Evolutionary conservation across 2,888 invertebrate genomes (phyloP), one percentile per base, ranked within the genome.

Genomic region (Linnaemya tessellans): DNA sequence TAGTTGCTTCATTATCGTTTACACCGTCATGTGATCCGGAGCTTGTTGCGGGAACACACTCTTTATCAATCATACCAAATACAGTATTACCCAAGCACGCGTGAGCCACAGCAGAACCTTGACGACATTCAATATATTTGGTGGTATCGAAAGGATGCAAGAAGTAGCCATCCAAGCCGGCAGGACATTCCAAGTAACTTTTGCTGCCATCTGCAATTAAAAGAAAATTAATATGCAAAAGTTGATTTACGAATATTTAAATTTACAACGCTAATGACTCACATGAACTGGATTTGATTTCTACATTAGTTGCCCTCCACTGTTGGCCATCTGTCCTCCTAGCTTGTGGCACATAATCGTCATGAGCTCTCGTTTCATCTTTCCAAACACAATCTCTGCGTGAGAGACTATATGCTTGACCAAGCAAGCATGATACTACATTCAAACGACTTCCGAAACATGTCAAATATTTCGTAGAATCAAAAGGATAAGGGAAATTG

Each of bases 101-200:
- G 86, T 94, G 94, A 0, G 95, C 92, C 43, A 91, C 91, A 0
- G 94, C 94, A 58, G 94, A 93, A 0, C 95, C 95, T 87, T 94
- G 94, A 93, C 93, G 94, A 88, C 96, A 96, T 88, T 94, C 94
- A 13, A 95, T 92, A 88, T 94, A 96, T 88, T 94, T 94, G 79
- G 94, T 94, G 88, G 95, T 95, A 79, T 95, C 94, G 54, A 91
- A 91, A 3, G 91, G 91, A 88, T 91, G 89, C 38, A 91, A 71
- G 54, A 88, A 91, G 35, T 94, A 89, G 0, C 95, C 95, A 78
- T 92, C 93, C 1, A 91, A 89, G 43, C 92, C 91, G 1, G 89
- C 88, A 0, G 94, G 94, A 89, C 95, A 95, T 71, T 90, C 71
- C 10, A 87, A 54, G 62, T 87, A 80, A 11, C 75, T 79, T 11